Evolutionary conservation across 1,140 invertebrate species (phyloP).

Genomic region (Euura saliciscinereae): DNA sequence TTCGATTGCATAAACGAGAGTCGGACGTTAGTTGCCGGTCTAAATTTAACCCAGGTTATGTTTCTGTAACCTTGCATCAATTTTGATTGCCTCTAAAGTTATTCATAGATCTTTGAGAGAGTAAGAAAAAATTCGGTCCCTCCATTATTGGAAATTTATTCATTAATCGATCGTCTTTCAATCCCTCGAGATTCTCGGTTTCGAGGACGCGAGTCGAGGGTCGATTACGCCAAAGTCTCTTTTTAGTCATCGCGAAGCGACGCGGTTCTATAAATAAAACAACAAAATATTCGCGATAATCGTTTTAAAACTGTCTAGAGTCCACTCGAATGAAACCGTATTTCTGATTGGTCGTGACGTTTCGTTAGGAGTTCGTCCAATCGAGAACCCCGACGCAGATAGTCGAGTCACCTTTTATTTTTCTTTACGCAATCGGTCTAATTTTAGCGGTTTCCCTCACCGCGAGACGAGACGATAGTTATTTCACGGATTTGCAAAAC

Average conservation of each 20-base stretch:
- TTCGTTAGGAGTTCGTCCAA: background rate
- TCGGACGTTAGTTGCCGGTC: background rate
- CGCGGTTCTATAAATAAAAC: slow-evolving; percentile 8
- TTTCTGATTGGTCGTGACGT: slow-evolving; percentile 4
- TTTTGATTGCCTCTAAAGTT: background rate
- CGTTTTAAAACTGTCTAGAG: background rate
- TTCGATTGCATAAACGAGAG: slow-evolving; percentile 10
- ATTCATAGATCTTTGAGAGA: no score
- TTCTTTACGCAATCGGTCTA: slow-evolving; percentile 40
- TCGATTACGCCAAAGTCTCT: background rate
- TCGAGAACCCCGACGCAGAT: slow-evolving; percentile 6
- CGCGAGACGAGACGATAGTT: background rate
- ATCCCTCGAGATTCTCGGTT: no score
- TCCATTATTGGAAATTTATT: no score
- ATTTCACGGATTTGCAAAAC: slow-evolving; percentile 5
- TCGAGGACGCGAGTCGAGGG: no score
- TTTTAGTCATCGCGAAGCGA: background rate
- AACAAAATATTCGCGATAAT: slow-evolving; percentile 14
- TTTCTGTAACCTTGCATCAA: background rate
- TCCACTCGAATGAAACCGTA: slow-evolving; percentile 9
- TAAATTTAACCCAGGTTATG: background rate
- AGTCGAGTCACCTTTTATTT: slow-evolving; percentile 40
- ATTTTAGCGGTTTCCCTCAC: slow-evolving; percentile 35
- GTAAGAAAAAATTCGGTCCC: no score
- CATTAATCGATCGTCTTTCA: no score